A percentile compares a stretch with the other conserved stretches of the same genome.
phyloP scores from a whole-genome alignment of 2,888 invertebrate genomes.

The Netelia melanura region DNA sequence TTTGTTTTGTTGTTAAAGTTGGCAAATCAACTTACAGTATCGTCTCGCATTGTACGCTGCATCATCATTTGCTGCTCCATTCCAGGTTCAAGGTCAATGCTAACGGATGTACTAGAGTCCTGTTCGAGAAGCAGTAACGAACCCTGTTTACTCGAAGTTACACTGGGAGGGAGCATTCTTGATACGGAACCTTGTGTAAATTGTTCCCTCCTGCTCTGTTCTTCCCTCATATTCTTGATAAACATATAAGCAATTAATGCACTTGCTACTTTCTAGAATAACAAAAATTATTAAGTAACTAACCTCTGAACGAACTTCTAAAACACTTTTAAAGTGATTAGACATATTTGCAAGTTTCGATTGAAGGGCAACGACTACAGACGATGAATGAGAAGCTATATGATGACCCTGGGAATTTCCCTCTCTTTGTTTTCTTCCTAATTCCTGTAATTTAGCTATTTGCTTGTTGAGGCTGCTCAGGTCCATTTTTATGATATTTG shows the following conservation, averaged over 20 bases:
- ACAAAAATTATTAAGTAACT: conserved; percentile 35
- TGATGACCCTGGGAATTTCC: conserved; percentile 88
- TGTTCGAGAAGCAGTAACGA: conserved; percentile 83
- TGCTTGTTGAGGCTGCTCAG: conserved; percentile 97
- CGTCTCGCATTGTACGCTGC: conserved; percentile 81
- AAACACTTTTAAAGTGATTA: conserved; percentile 98
- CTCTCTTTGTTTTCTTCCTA: conserved; percentile 90
- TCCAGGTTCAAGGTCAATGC: conserved; percentile 93
- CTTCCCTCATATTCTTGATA: conserved; percentile 94
- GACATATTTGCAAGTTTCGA: conserved; percentile 98
- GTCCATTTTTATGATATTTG: conserved; percentile 98
- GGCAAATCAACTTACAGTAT: conserved; percentile 78
- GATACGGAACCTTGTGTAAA: conserved; percentile 91
- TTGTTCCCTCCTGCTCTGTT: conserved; percentile 96
- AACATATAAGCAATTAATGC: neutral
- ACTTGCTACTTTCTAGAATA: neutral
- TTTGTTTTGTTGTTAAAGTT: neutral
- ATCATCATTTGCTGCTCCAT: conserved; percentile 85
- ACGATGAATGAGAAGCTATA: conserved; percentile 96
- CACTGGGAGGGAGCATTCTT: conserved; percentile 88
- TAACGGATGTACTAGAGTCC: conserved; percentile 86
- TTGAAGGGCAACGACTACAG: conserved; percentile 96
- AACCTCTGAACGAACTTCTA: conserved; percentile 98
- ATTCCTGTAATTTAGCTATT: conserved; percentile 95
- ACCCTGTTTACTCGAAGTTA: conserved; percentile 85